phyloP scores from a whole-genome alignment of 1,140 invertebrate genomes.

The Homarus americanus region DNA sequence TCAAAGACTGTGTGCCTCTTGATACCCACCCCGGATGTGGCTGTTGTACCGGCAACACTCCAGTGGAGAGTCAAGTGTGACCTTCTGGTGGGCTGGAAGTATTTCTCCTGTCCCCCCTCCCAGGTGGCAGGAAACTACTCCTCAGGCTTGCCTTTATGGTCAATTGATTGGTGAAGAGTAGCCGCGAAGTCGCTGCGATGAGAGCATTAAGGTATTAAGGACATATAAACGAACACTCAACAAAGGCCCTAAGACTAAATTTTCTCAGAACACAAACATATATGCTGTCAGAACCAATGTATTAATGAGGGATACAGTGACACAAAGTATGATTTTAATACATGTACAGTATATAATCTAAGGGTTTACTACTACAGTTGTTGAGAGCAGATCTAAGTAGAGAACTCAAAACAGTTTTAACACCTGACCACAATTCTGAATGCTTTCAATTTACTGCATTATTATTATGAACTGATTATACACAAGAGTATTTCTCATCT shows the following conservation, averaged over 20 bases:
- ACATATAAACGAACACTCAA: neutral
- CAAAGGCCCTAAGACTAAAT: too few relatives aligned
- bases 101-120: slow-evolving; percentile 62
- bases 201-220: neutral
- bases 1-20: neutral
- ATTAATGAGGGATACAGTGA: neutral
- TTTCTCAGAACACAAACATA: too few relatives aligned
- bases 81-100: slow-evolving; percentile 43
- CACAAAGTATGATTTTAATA: too few relatives aligned
- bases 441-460: too few relatives aligned
- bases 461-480: too few relatives aligned
- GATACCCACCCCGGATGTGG: slow-evolving; percentile 63
- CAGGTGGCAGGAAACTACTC: slow-evolving; percentile 37
- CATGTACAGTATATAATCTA: too few relatives aligned
- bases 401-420: too few relatives aligned
- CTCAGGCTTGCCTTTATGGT: slow-evolving; percentile 64
- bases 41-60: slow-evolving; percentile 62
- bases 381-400: too few relatives aligned
- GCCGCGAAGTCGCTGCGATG: slow-evolving; percentile 42
- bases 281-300: too few relatives aligned
- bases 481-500: too few relatives aligned
- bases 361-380: too few relatives aligned
- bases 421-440: too few relatives aligned
- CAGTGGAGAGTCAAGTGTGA: slow-evolving; percentile 58
- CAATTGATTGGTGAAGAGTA: slow-evolving; percentile 54